phyloP scores from a whole-genome alignment of 2,797 vertebrate species.

The Fistularia commersonii region DNA sequence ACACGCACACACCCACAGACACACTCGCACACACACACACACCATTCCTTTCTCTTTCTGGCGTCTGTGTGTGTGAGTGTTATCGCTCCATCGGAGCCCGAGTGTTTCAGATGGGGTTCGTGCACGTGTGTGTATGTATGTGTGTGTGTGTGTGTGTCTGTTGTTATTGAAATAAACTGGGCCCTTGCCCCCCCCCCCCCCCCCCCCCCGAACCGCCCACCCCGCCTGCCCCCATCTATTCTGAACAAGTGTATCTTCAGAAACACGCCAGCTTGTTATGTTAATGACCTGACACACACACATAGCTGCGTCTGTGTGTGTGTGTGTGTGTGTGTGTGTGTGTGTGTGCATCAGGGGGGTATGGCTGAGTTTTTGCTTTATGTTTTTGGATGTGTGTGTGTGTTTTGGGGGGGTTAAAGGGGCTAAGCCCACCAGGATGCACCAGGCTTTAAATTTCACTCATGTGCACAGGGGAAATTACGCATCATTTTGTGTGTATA shows the following conservation, averaged over 20 bases:
- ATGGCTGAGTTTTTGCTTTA: slow-evolving; percentile 35
- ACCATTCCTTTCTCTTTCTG: slow-evolving; percentile 25
- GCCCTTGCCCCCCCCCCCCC: slow-evolving; percentile 43
- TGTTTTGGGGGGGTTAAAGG: slow-evolving; percentile 31
- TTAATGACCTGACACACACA: slow-evolving; percentile 85
- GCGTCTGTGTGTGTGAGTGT: slow-evolving; percentile 73
- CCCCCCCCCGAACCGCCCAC: slow-evolving; percentile 24
- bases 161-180: slow-evolving; percentile 84
- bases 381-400: too few species aligned
- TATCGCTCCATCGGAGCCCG: slow-evolving; percentile 76
- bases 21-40: not conserved
- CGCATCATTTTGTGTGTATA: too few species aligned
- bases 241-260: slow-evolving; percentile 92
- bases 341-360: slow-evolving; percentile 20
- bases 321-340: slow-evolving; percentile 13
- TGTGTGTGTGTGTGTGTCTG: slow-evolving; percentile 75
- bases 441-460: too few species aligned
- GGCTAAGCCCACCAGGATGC: slow-evolving; percentile 48
- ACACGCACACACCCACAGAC: too few species aligned
- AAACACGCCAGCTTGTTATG: slow-evolving; percentile 91
- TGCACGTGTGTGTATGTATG: slow-evolving; percentile 76
- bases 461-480: too few species aligned
- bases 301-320: slow-evolving; percentile 17
- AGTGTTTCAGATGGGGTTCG: slow-evolving; percentile 77
- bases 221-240: slow-evolving; percentile 56